phyloP scores from a whole-genome alignment of 2,113 vertebrate species.

The Coracopsis vasa region DNA sequence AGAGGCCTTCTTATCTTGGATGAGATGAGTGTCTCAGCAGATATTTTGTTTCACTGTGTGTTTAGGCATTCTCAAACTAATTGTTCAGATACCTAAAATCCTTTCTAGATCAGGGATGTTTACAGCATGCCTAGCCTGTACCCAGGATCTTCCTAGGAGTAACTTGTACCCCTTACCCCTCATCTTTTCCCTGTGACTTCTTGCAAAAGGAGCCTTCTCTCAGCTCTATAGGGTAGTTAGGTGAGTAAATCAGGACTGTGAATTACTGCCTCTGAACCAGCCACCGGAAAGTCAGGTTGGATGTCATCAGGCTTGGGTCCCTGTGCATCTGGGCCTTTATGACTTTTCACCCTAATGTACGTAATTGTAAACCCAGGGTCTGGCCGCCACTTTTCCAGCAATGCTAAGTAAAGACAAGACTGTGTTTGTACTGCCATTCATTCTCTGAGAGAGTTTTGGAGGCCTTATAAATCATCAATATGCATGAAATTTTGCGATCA shows the following conservation, averaged over 20 bases:
- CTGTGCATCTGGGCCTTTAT: not conserved
- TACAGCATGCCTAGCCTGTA: not conserved
- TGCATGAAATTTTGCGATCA: not conserved
- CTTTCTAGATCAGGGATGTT: not conserved
- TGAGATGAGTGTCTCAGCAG: not conserved
- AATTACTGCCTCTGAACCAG: not conserved
- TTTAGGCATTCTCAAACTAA: not conserved
- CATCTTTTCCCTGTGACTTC: not conserved
- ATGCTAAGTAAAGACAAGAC: not conserved
- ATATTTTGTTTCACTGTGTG: not conserved
- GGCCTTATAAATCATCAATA: not conserved
- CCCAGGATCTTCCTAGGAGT: not conserved
- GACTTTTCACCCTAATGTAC: not conserved
- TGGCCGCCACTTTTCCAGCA: not conserved
- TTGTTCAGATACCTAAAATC: not conserved
- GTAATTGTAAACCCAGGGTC: not conserved
- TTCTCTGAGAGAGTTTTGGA: not conserved
- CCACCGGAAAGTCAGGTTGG: not conserved
- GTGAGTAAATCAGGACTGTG: not conserved
- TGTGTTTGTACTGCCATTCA: not conserved
- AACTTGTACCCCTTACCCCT: not conserved
- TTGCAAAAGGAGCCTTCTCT: not conserved
- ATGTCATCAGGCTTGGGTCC: not conserved
- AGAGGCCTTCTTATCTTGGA: slow-evolving; percentile 39
- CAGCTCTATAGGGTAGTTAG: not conserved